Evolutionary conservation across 2,888 invertebrate species (phyloP).

Genomic region (Athalia cordata): DNA sequence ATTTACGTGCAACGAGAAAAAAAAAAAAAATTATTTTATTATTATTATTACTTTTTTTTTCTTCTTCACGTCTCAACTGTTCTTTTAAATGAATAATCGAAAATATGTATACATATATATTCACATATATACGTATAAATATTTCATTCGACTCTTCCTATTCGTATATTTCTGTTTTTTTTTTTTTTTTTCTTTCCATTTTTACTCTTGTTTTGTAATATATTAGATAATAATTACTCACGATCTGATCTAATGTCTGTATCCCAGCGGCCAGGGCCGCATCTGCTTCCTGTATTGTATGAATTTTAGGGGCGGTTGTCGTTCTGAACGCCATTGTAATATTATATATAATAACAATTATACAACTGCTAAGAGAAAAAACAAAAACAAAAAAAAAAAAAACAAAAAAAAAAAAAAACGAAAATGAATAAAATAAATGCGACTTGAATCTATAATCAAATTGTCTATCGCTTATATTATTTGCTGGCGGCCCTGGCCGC

Average conservation of each 20-base stretch:
- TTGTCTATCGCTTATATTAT: constrained; percentile 62
- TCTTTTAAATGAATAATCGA: neutral
- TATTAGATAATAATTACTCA: constrained; percentile 66
- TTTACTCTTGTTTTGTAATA: constrained; percentile 66
- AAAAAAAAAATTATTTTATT: constrained; percentile 10
- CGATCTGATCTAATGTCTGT: constrained; percentile 63
- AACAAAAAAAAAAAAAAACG: constrained; percentile 61
- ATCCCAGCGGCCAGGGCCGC: constrained; percentile 68
- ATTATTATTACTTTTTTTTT: constrained; percentile 5
- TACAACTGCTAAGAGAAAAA: constrained; percentile 69
- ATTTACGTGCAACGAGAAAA: constrained; percentile 60
- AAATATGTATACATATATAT: neutral
- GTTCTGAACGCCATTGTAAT: constrained; percentile 71
- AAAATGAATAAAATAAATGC: constrained; percentile 70
- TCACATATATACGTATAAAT: neutral
- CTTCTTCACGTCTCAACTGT: neutral
- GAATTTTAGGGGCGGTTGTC: constrained; percentile 64
- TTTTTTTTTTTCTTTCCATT: neutral
- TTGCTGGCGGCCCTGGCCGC: constrained; percentile 63
- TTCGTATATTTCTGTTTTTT: neutral
- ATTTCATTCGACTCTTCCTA: neutral
- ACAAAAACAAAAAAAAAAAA: constrained; percentile 64
- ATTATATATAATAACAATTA: constrained; percentile 73
- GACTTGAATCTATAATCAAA: constrained; percentile 66
- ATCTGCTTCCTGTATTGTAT: constrained; percentile 63